Evolutionary conservation across 2,113 vertebrate species (phyloP).

Genomic region (Eleginops maclovinus): DNA sequence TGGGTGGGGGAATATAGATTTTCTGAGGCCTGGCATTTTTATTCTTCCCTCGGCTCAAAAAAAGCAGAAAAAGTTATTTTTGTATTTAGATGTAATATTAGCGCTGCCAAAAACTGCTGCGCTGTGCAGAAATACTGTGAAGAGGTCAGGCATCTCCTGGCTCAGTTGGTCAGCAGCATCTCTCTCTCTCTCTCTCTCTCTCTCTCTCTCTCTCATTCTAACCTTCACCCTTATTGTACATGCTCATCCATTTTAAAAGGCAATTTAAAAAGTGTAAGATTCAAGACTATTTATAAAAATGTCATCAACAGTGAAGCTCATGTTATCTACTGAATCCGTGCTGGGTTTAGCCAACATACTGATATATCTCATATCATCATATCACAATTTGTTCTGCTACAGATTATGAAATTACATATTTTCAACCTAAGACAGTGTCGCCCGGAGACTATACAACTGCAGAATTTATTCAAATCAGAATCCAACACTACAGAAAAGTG

Average conservation of each 20-base stretch:
- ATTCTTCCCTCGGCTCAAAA: neutral
- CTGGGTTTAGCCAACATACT: neutral
- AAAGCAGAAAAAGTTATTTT: neutral
- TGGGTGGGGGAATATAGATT: neutral
- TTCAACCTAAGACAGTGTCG: neutral
- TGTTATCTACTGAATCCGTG: neutral
- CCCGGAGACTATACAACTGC: neutral
- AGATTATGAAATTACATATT: neutral
- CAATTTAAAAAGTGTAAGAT: neutral
- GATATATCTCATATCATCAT: neutral
- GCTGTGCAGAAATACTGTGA: neutral
- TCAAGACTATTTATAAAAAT: neutral
- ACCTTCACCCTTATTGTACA: neutral
- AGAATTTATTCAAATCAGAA: neutral
- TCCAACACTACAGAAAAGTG: neutral
- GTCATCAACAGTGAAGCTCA: neutral
- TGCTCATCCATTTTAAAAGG: neutral
- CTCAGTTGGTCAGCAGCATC: too few species aligned
- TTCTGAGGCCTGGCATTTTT: neutral
- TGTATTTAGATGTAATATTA: constrained; percentile 5
- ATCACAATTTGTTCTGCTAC: neutral
- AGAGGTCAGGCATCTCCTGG: constrained; percentile 13
- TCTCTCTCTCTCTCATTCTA: neutral
- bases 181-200: neutral
- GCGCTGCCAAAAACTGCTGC: constrained; percentile 3